Evolutionary conservation across 1,140 invertebrate genomes (phyloP), one percentile per base, ranked within the genome.

Genomic region (Ceratina japonica): DNA sequence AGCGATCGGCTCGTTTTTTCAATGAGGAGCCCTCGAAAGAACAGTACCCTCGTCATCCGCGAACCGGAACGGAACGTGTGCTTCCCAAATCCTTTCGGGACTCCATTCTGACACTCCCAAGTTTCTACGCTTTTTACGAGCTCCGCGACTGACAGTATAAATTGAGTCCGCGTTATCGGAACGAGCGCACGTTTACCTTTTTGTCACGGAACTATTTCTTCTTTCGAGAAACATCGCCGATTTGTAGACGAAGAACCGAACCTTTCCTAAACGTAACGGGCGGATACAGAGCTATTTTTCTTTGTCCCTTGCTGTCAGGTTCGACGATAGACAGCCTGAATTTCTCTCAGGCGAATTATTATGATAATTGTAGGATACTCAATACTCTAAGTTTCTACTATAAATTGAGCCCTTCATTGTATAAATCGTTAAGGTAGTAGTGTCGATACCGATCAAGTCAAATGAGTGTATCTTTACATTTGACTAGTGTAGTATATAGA

Each of bases 161-260:
- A 86, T 85, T 79, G 79, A 82, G 82, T 82, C 37, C 59, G 22
- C 68, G 75, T 73, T 69, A 73, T 84, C 61, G 44, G 52, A 59
- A 49, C 10, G 31, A 58, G 16, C 51, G 18, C 51, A 44, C 70
- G 81, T 7, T 44, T 44, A 44, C 10, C 37, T 10, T 10, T 44
- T 44, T 44, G 37, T 44, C 37, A 10, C 37, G 10, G 52, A 22
- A 37, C 7, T 44, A 20, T 1, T 49, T 3, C 24, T 61, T 62
- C n/a, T 49, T 31, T 5, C 22, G 24, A 1, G n/a, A 27, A 16
- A 66, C 37, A 44, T 68, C 4, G 12, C 7, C 13, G 68, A 51
- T 62, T 44, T 3, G 8, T 18, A 12, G 31, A 13, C 2, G 3
- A 22, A 51, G 16, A 8, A 15, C 18, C 52, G 0, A 8, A 8